Conservation (phyloP, 2,888 invertebrate genomes). For the Cephus pulcher region DNA sequence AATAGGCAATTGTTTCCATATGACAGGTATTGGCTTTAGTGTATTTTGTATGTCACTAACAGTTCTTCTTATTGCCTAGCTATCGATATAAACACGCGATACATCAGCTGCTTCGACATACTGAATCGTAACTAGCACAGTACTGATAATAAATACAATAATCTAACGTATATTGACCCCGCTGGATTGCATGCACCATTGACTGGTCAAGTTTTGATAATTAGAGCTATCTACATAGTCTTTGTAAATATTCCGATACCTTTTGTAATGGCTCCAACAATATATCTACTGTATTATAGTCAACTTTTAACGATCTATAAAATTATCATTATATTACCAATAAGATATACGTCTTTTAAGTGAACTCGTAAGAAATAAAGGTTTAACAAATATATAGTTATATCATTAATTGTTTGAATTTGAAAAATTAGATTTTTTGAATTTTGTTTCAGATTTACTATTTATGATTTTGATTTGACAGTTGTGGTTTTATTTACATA, state of each 20-base stretch:
- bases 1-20: no score
- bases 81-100: not conserved
- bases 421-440: no score
- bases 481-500: not conserved
- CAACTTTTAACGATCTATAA: not conserved
- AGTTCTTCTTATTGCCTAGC: not conserved
- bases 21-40: no score
- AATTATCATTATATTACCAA: not conserved
- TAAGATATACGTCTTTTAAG: not conserved
- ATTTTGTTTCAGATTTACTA: no score
- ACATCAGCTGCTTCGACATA: not conserved
- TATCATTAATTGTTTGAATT: not conserved
- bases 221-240: not conserved
- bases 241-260: not conserved
- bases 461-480: no score
- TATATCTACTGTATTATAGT: not conserved
- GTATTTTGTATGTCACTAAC: no score
- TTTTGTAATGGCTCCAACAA: not conserved
- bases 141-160: not conserved
- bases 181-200: not conserved
- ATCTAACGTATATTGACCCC: not conserved
- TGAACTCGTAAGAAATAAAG: not conserved
- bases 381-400: not conserved
- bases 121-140: not conserved
- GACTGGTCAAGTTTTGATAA: not conserved